Evolutionary conservation across 2,888 invertebrate genomes (phyloP).

Genomic region (Agonopterix arenella): DNA sequence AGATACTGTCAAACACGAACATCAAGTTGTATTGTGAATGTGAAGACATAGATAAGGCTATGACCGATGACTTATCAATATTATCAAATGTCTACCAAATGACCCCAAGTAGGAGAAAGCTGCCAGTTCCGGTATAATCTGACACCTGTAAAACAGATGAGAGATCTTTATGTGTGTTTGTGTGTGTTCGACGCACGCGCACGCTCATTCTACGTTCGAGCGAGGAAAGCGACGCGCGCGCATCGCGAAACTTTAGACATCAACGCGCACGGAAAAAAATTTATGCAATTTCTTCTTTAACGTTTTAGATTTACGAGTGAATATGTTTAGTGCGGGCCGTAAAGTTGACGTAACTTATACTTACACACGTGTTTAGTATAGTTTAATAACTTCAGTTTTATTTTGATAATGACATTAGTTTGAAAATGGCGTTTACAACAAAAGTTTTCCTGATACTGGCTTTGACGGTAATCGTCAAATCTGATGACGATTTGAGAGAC

Average conservation of each 20-base stretch:
- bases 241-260: constrained; percentile 30
- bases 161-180: constrained; percentile 46
- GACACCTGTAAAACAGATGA: constrained; percentile 56
- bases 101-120: constrained; percentile 61
- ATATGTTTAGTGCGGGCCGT: constrained; percentile 9
- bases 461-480: constrained; percentile 16
- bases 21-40: constrained; percentile 1
- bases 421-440: constrained; percentile 33
- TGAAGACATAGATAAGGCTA: constrained; percentile 20
- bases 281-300: constrained; percentile 14
- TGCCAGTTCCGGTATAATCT: constrained; percentile 65
- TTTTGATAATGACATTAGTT: constrained; percentile 13
- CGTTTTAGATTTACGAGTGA: constrained; percentile 13
- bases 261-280: constrained; percentile 23
- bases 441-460: constrained; percentile 29
- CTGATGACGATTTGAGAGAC: constrained; percentile 46
- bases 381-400: neutral
- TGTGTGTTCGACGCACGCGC: constrained; percentile 27
- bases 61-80: constrained; percentile 40
- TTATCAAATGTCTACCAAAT: constrained; percentile 21
- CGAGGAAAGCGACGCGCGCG: constrained; percentile 50
- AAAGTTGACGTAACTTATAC: constrained; percentile 7
- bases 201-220: constrained; percentile 50
- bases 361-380: neutral
- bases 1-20: neutral